Evolutionary conservation across 2,888 invertebrate species (phyloP).

Genomic region (Isoperla grammatica): DNA sequence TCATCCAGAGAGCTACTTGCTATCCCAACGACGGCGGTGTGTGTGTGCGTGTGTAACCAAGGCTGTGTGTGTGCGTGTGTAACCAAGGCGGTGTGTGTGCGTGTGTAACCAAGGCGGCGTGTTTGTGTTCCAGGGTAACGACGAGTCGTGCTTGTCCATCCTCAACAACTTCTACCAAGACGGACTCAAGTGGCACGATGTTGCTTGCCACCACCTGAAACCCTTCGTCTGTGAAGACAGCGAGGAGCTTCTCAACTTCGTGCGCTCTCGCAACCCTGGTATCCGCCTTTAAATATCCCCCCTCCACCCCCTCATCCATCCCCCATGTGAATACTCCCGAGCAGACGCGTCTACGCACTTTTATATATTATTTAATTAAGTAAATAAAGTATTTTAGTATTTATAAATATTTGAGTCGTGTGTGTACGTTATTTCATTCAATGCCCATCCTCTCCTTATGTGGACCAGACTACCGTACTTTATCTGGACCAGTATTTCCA

Average conservation of each 20-base stretch:
- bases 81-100: too few relatives aligned
- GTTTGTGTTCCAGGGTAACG: slow-evolving; percentile 71
- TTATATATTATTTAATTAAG: slow-evolving; percentile 28
- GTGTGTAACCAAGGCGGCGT: too few relatives aligned
- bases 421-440: too few relatives aligned
- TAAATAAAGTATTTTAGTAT: slow-evolving; percentile 27
- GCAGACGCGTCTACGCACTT: slow-evolving; percentile 5
- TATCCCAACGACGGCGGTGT: too few relatives aligned
- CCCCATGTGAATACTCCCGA: slow-evolving; percentile 26
- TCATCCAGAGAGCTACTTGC: too few relatives aligned
- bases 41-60: too few relatives aligned
- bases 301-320: slow-evolving; percentile 7
- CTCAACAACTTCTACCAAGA: slow-evolving; percentile 89
- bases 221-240: slow-evolving; percentile 89
- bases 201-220: slow-evolving; percentile 79
- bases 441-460: too few relatives aligned
- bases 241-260: slow-evolving; percentile 83
- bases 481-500: too few relatives aligned
- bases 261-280: slow-evolving; percentile 81
- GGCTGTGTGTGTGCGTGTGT: too few relatives aligned
- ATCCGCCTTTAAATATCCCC: slow-evolving; percentile 60
- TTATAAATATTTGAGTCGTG: slow-evolving; percentile 6
- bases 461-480: too few relatives aligned
- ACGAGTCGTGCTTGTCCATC: slow-evolving; percentile 84
- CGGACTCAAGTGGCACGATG: slow-evolving; percentile 82